Base-by-base conservation (phyloP, 1,140 invertebrate genomes). In the Galleria mellonella region DNA sequence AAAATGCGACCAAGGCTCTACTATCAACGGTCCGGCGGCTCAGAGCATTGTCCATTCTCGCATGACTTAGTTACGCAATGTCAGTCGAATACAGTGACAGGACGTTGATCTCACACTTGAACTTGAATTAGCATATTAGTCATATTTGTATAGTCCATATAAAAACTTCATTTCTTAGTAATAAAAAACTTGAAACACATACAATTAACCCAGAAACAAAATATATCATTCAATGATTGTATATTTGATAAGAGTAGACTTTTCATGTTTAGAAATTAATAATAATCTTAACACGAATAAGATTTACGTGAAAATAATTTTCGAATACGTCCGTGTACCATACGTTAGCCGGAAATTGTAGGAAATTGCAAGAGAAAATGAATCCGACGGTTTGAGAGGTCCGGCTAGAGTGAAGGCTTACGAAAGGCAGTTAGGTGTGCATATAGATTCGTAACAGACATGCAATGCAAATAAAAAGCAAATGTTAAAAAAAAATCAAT, bases 281-380 rank as follows among this genome's bases (percentile, higher is more conserved):
- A 23, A 23, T 23, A 23, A 23, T 6, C 17, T 23, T 23, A 23
- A 23, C 53, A 52, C 47, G 55, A 55, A 55, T 66, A 62, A 62
- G 58, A 69, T 68, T 56, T 61, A 71, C 60, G 64, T 62, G 68
- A 78, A 82, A 82, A 82, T 79, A 69, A 82, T 76, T 77, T 76
- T 73, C 61, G 61, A 76, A 62, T 63, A 66, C 65, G 70, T 69
- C 67, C 78, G 67, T 62, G 58, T 72, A 72, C 67, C 9, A 60
- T 79, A 72, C 66, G 75, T 47, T 71, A 62, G 42, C 78, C 81
- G 81, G 81, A 85, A 83, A 85, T 85, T 83, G 77, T 82, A 83
- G 81, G 81, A 85, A 85, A 85, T 85, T 85, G 78, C 78, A 71
- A 76, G 75, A 85, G 76, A 83, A 83, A 83, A 85, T 85, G 78